Evolutionary conservation across 2,797 vertebrate species (phyloP).

Genomic region (Rhabdophis nuchalis): DNA sequence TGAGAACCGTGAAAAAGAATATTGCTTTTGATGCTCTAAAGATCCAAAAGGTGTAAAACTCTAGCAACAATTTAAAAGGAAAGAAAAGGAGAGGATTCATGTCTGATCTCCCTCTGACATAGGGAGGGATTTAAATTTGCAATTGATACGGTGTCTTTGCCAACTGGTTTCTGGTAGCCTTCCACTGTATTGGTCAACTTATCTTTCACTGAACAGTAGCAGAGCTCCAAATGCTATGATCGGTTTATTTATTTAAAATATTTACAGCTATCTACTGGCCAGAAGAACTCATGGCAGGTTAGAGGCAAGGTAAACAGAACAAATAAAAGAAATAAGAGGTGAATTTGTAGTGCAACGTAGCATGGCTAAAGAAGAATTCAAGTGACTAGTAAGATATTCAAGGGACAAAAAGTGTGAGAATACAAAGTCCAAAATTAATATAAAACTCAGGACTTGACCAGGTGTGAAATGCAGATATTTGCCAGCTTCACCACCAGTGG

Average conservation of each 20-base stretch:
- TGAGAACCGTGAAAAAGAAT: neutral
- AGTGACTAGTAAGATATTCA: neutral
- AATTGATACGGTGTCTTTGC: neutral
- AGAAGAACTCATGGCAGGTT: neutral
- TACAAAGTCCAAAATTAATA: neutral
- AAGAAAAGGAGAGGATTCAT: neutral
- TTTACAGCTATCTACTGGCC: too few relatives aligned
- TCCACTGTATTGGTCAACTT: neutral
- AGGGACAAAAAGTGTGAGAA: neutral
- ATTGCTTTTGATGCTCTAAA: neutral
- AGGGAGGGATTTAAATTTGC: neutral
- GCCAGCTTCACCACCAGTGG: neutral
- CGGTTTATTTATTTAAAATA: neutral
- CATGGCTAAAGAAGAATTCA: neutral
- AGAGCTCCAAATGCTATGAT: neutral
- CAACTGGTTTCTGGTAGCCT: neutral
- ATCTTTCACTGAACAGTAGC: neutral
- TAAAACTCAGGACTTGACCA: neutral
- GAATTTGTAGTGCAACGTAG: neutral
- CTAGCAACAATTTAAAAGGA: neutral
- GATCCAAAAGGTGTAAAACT: neutral
- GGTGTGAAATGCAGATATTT: neutral
- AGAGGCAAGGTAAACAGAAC: neutral
- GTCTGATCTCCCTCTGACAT: neutral
- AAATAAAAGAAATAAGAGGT: neutral